Percentiles rank a stretch among this genome's conserved stretches.
phyloP scores from a whole-genome alignment of 2,888 invertebrate genomes.

The Anagyrus pseudococci region DNA sequence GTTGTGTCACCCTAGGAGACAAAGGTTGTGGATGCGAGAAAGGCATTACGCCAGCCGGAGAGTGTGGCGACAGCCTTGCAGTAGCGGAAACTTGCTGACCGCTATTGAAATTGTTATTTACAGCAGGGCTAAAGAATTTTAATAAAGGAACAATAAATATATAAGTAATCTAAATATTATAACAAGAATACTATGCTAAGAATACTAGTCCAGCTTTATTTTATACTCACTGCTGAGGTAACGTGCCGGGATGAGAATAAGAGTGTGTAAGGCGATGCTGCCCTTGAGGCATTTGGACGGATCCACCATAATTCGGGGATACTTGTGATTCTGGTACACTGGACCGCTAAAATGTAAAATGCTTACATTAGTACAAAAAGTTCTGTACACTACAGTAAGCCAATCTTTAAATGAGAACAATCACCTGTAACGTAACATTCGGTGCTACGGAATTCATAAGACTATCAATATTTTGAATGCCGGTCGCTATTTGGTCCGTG shows the following conservation, averaged over 20 bases:
- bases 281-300: slow-evolving; percentile 61
- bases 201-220: not conserved
- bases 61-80: slow-evolving; percentile 67
- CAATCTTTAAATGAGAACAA: too few species aligned
- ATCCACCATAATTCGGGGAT: slow-evolving; percentile 69
- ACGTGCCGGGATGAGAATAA: slow-evolving; percentile 58
- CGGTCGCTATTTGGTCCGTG: slow-evolving; percentile 65
- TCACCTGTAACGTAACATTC: slow-evolving; percentile 83
- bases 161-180: slow-evolving; percentile 37
- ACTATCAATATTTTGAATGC: slow-evolving; percentile 78
- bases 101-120: slow-evolving; percentile 61
- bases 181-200: not conserved
- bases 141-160: too few species aligned
- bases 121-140: slow-evolving; percentile 55
- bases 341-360: slow-evolving; percentile 61
- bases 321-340: slow-evolving; percentile 67
- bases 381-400: too few species aligned
- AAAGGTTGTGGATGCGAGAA: slow-evolving; percentile 66
- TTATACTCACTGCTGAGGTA: slow-evolving; percentile 57
- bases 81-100: slow-evolving; percentile 61
- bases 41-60: slow-evolving; percentile 59
- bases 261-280: slow-evolving; percentile 60
- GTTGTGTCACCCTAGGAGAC: slow-evolving; percentile 66
- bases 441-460: slow-evolving; percentile 86
- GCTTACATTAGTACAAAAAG: too few species aligned